These are phyloP conservation scores for Protonibea diacanthus DNA, from an alignment of 2,797 vertebrate genomes.

Conservation along the genomic window DNA sequence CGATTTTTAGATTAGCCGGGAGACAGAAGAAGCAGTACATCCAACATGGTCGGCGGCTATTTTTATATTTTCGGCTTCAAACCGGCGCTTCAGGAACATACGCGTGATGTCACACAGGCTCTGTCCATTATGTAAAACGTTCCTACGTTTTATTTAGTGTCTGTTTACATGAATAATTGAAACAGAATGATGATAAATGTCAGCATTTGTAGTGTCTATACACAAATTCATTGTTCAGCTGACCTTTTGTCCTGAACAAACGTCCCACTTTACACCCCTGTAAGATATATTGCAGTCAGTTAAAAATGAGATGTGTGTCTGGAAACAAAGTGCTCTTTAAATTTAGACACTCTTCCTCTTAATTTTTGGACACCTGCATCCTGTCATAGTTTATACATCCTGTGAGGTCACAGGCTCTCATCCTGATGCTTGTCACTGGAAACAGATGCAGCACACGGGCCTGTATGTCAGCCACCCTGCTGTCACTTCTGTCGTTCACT, in stretches of 20 bases:
- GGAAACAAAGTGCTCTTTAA: conserved; percentile 63
- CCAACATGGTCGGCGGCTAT: too few species aligned
- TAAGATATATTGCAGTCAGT: not conserved
- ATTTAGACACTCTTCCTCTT: conserved; percentile 76
- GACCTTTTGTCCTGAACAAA: conserved; percentile 1
- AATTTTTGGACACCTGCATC: conserved; percentile 81
- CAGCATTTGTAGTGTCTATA: not conserved
- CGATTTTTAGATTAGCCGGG: too few species aligned
- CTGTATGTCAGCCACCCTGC: conserved; percentile 36
- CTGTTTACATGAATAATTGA: not conserved
- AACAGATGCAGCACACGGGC: conserved; percentile 56
- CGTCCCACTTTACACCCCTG: conserved; percentile 12
- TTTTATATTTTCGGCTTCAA: too few species aligned
- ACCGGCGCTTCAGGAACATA: too few species aligned
- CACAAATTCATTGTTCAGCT: conserved; percentile 1
- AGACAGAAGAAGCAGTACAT: too few species aligned
- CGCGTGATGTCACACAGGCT: too few species aligned
- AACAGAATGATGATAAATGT: not conserved
- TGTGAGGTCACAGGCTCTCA: conserved; percentile 65
- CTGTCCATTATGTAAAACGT: too few species aligned
- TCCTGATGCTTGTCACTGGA: conserved; percentile 61
- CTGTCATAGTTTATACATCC: conserved; percentile 78
- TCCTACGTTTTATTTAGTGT: not conserved
- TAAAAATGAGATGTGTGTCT: conserved; percentile 38
- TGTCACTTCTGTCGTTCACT: conserved; percentile 40